Evolutionary conservation across 2,888 invertebrate species (phyloP).

Genomic region (Cryptocheilus praepositus): DNA sequence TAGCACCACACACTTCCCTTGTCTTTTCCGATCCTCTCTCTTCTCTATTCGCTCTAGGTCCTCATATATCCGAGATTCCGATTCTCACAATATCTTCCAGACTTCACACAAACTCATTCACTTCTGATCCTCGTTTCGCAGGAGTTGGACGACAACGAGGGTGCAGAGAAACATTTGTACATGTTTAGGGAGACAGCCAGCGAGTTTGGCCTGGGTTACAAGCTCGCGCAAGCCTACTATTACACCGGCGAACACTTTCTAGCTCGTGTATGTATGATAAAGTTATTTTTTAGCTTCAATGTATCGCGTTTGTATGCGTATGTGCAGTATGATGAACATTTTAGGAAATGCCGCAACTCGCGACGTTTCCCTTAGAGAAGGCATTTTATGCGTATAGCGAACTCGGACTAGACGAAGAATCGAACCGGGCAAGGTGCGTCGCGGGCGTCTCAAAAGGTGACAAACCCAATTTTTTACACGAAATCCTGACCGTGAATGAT

Average conservation of each 20-base stretch:
- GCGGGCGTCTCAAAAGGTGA: slow-evolving; percentile 63
- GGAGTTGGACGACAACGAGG: slow-evolving; percentile 51
- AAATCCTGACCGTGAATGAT: no score
- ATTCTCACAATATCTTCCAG: no score
- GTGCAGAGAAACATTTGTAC: slow-evolving; percentile 55
- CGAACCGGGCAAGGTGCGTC: slow-evolving; percentile 57
- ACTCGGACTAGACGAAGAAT: slow-evolving; percentile 44
- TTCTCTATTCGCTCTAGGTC: no score
- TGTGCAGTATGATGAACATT: slow-evolving; percentile 2
- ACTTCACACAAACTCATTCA: neutral
- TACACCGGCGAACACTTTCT: slow-evolving; percentile 61
- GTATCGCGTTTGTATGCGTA: no score
- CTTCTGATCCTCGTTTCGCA: slow-evolving; percentile 24
- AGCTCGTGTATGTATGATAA: slow-evolving; percentile 44
- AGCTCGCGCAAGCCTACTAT: slow-evolving; percentile 62
- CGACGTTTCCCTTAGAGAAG: slow-evolving; percentile 55
- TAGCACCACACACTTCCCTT: no score
- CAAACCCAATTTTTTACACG: no score
- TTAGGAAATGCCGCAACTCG: slow-evolving; percentile 51
- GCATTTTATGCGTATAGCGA: slow-evolving; percentile 53
- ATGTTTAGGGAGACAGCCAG: slow-evolving; percentile 49
- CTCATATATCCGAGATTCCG: no score
- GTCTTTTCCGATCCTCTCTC: no score
- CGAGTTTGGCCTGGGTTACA: slow-evolving; percentile 42
- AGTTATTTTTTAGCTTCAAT: no score